Conservation (phyloP, 2,888 invertebrate genomes). For the Nephrotoma guestfalica region DNA sequence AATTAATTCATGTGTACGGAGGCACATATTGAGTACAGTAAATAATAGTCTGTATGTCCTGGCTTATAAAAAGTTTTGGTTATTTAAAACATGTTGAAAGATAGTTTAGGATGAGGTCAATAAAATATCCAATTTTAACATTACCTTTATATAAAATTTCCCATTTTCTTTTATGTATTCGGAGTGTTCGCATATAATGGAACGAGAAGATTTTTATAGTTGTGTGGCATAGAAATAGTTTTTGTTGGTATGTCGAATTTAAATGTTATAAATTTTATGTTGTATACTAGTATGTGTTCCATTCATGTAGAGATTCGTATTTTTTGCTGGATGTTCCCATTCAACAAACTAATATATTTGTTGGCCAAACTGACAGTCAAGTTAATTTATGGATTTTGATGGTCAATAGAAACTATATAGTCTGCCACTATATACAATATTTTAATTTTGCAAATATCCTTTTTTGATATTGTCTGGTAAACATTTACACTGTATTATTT, state of each 20-base stretch:
- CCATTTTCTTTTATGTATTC: neutral
- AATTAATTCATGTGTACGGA: neutral
- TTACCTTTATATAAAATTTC: neutral
- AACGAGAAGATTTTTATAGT: neutral
- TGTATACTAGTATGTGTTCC: neutral
- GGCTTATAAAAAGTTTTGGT: neutral
- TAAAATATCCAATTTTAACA: neutral
- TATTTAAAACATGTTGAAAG: neutral
- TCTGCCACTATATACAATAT: neutral
- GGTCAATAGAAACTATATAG: neutral
- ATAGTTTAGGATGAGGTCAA: neutral
- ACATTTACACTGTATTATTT: too few relatives aligned
- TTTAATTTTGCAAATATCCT: neutral
- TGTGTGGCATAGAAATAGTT: neutral
- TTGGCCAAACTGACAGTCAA: neutral
- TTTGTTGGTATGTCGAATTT: neutral
- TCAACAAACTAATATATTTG: neutral
- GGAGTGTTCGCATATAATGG: neutral
- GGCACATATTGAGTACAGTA: neutral
- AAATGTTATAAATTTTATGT: neutral
- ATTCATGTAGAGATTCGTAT: neutral
- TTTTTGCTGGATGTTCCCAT: neutral
- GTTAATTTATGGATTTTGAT: neutral
- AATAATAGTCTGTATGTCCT: neutral
- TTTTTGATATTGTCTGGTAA: neutral